These are phyloP conservation scores for Brachionus calyciflorus DNA, from an alignment of 1,140 invertebrate species.

Conservation along the genomic window DNA sequence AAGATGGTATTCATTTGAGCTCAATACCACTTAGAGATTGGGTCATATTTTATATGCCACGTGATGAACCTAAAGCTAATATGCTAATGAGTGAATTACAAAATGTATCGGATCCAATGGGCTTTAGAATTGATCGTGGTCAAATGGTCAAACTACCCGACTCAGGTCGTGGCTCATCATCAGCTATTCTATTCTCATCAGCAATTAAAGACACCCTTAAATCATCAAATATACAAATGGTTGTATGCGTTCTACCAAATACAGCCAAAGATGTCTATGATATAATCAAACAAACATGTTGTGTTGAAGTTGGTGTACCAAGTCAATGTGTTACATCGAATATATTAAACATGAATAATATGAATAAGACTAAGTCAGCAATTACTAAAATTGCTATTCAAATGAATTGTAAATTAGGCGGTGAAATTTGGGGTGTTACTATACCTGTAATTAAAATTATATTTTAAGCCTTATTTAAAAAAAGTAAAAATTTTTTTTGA, in stretches of 20 bases:
- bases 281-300: slow-evolving; percentile 29
- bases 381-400: slow-evolving; percentile 86
- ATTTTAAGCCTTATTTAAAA: not conserved
- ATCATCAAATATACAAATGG: slow-evolving; percentile 52
- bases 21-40: slow-evolving; percentile 21
- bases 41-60: slow-evolving; percentile 43
- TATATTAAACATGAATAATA: slow-evolving; percentile 51
- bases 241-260: slow-evolving; percentile 67
- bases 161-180: slow-evolving; percentile 15
- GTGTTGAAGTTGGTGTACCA: slow-evolving; percentile 23
- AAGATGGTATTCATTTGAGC: slow-evolving; percentile 6
- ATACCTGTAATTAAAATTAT: slow-evolving; percentile 66
- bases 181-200: not conserved
- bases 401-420: slow-evolving; percentile 92
- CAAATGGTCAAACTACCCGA: slow-evolving; percentile 21
- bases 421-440: slow-evolving; percentile 78
- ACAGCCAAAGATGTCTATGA: slow-evolving; percentile 35
- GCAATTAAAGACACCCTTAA: slow-evolving; percentile 13
- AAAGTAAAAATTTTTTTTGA: not conserved
- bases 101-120: slow-evolving; percentile 23
- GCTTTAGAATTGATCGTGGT: slow-evolving; percentile 31
- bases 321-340: slow-evolving; percentile 48
- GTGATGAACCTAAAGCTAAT: slow-evolving; percentile 13
- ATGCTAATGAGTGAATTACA: slow-evolving; percentile 19
- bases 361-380: slow-evolving; percentile 62